These are phyloP conservation scores for Lacanobia wlatinum DNA, from an alignment of 2,888 invertebrate species.

Conservation along the genomic window DNA sequence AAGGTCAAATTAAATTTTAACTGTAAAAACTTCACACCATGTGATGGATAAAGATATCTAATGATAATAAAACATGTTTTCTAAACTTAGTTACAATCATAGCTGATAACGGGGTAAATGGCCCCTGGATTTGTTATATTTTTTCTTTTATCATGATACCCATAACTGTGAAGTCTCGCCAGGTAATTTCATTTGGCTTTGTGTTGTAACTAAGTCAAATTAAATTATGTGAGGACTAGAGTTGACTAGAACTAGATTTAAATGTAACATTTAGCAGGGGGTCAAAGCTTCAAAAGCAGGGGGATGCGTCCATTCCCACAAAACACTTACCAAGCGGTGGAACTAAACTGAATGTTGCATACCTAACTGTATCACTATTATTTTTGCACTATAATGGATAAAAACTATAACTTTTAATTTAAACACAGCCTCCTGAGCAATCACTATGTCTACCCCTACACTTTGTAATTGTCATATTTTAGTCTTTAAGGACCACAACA, in stretches of 20 bases:
- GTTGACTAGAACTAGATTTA: conserved; percentile 38
- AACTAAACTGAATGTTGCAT: conserved; percentile 17
- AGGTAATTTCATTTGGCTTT: conserved; percentile 3
- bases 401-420: conserved; percentile 32
- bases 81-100: neutral
- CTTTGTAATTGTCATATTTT: conserved; percentile 53
- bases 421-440: conserved; percentile 41
- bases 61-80: neutral
- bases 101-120: neutral
- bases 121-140: neutral
- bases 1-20: neutral
- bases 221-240: conserved; percentile 18
- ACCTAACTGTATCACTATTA: conserved; percentile 58
- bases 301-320: conserved; percentile 46
- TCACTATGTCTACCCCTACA: conserved; percentile 64
- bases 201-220: neutral
- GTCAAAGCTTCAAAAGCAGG: conserved; percentile 54
- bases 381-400: conserved; percentile 45
- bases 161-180: neutral
- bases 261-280: conserved; percentile 41
- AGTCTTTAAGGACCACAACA: conserved; percentile 63
- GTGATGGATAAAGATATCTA: neutral
- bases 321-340: conserved; percentile 61
- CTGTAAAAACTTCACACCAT: neutral
- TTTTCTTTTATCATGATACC: neutral